These are phyloP conservation scores for Diuraphis noxia DNA, from an alignment of 1,140 invertebrate genomes.

Conservation along the genomic window DNA sequence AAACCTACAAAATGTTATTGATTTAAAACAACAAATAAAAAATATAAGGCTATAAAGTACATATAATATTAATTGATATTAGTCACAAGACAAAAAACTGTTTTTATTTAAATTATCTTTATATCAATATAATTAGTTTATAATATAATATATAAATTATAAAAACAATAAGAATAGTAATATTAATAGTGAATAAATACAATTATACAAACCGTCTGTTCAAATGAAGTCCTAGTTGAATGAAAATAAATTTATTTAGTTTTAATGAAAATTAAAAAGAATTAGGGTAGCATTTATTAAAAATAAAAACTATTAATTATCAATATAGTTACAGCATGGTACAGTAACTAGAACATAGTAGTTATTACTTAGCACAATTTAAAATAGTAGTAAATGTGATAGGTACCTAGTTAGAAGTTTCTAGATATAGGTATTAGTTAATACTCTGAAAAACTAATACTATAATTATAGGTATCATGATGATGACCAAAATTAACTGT, in stretches of 20 bases:
- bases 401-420: no score
- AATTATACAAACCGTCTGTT: not conserved
- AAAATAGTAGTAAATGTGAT: no score
- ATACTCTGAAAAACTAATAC: no score
- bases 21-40: no score
- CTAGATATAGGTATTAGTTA: no score
- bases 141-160: not conserved
- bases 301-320: not conserved
- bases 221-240: not conserved
- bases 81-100: not conserved
- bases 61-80: no score
- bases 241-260: not conserved
- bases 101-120: not conserved
- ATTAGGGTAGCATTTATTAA: not conserved
- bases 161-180: not conserved
- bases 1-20: constrained; percentile 8
- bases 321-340: no score
- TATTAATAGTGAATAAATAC: not conserved
- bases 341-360: no score
- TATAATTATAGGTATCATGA: no score
- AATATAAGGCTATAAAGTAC: no score
- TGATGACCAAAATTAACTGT: no score
- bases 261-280: not conserved
- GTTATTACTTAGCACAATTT: no score
- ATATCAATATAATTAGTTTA: not conserved